Base-by-base conservation (phyloP, 2,797 vertebrate genomes). In the Florisuga fusca region DNA sequence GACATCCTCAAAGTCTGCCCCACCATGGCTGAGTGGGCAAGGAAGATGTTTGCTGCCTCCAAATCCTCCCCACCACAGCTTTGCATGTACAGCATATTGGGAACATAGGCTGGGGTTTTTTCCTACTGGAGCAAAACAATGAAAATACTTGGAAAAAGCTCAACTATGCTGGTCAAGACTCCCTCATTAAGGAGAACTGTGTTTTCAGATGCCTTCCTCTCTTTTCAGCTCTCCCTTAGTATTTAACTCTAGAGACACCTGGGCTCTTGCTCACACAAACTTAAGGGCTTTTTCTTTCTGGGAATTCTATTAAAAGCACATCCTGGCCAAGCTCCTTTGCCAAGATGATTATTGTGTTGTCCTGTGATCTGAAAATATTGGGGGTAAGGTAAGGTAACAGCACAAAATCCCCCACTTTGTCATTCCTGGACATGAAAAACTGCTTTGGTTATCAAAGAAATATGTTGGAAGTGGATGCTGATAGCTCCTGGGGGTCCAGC, bases 361-460 rank as follows among this genome's bases (percentile, higher is more conserved):
- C 66, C 91, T 57, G 77, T 38, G 59, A 85, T 84, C 41, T 0
- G 3, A 71, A 76, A 95, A 87, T 77, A 23, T 0, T 33, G 54
- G 46, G 79, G 91, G 93, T 93, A 94, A 95, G 88, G 94, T 87
- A 89, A 96, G 94, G 93, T 96, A 95, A 96, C 72, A 27, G 79
- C 48, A 57, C 77, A 31, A 54, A 89, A 84, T 72, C 58, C 91
- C 89, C 43, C 87, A 25, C 87, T 88, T 41, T 86, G 77, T 96
- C 94, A 92, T 23, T 31, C 91, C 86, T 79, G 91, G 91, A 82
- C 67, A 19, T 26, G 73, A 92, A 87, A 91, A 92, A 43, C 88
- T 11, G 57, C 77, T 84, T 80, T 8, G 80, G 17, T 90, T 95
- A 90, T 95, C 93, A 87, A 87, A 91, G 84, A 88, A 92, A 76